Base-by-base conservation (phyloP, 2,797 vertebrate genomes). In the Alosa sapidissima region DNA sequence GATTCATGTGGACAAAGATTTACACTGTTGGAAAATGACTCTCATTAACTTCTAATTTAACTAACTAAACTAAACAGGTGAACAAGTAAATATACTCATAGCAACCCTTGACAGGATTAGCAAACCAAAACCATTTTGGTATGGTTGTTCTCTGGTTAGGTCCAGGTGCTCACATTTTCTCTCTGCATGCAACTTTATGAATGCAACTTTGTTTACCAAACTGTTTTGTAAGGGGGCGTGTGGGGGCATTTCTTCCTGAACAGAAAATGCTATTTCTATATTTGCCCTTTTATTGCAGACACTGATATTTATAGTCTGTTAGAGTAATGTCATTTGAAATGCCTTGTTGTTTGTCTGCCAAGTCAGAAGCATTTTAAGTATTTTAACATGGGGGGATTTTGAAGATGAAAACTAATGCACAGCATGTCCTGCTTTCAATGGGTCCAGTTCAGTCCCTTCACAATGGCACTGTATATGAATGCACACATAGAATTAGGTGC, bases 401-500 rank as follows among this genome's bases (percentile, higher is more conserved):
- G 81, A 52, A 83, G 60, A 75, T 36, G 19, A 21, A 58, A 28
- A 60, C 41, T 86, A 84, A 85, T 81, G 48, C 49, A 55, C 62
- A 78, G 60, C 85, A 84, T 84, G 82, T 78, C 81, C 51, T 60
- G 55, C 54, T 85, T 84, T 85, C 24, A 54, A 51, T 52, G 81
- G 48, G 19, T 41, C 19, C 33, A 54, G 72, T 36, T 81, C 52
- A 83, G 68, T 72, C 68, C 13, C 33, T 75, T 51, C 82, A 51
- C 65, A 55, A 14, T 36, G 13, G 19, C 24, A 81, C 10, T 52
- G 72, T 47, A 28, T 49, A 82, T 19, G 13, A 21, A 60, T 60
- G 21, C 11, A 60, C 5, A 84, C 47, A 28, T 28, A 68, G 24
- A 28, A 72, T 58, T n/a, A 58, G 55, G 58, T 41, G 21, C 81